phyloP scores from a whole-genome alignment of 2,113 vertebrate species.

The Calonectris borealis region DNA sequence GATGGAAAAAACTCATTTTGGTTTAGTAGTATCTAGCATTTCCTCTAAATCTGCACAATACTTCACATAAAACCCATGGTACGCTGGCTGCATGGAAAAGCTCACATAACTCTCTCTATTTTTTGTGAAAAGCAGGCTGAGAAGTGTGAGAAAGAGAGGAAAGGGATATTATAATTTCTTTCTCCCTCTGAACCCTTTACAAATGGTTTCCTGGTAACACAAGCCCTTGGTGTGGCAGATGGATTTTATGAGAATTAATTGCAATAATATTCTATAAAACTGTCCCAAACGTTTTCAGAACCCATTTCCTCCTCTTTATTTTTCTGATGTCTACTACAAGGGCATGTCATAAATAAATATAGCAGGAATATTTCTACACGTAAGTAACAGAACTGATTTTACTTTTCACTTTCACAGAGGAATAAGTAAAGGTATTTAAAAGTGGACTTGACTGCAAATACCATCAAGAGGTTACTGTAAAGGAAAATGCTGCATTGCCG shows the following conservation, averaged over 20 bases:
- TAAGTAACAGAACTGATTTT: neutral
- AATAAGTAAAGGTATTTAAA: neutral
- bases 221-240: conserved; percentile 42
- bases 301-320: conserved; percentile 38
- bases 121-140: conserved; percentile 6
- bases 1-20: neutral
- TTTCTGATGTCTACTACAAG: conserved; percentile 18
- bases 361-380: neutral
- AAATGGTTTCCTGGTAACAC: conserved; percentile 59
- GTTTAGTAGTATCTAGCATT: neutral
- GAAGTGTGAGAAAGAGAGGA: conserved; percentile 42
- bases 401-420: conserved; percentile 12
- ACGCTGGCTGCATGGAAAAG: neutral
- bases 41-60: neutral
- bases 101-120: neutral
- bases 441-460: neutral
- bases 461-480: neutral
- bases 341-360: conserved; percentile 34
- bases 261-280: conserved; percentile 39
- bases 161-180: conserved; percentile 36
- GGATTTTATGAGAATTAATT: conserved; percentile 61
- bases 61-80: neutral
- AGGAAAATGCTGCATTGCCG: neutral
- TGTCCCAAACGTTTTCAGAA: conserved; percentile 30
- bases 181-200: conserved; percentile 19